A percentile compares a stretch with the other conserved stretches of the same genome.
Conservation (phyloP, 1,140 invertebrate genomes). For the Aethina tumida region DNA sequence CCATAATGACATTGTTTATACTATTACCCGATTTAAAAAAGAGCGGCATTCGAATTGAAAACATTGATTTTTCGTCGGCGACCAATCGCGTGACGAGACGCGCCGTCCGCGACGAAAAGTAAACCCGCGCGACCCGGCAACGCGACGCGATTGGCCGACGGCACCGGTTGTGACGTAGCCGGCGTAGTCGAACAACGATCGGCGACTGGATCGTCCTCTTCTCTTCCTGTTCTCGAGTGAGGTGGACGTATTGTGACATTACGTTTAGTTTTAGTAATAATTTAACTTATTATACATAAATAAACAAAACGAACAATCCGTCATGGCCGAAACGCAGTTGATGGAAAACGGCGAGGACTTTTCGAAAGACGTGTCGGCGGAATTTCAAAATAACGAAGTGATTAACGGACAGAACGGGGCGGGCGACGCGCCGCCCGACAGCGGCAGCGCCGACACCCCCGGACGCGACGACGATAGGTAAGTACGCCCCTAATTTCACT, state of each 20-base stretch:
- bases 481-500: conserved; percentile 18
- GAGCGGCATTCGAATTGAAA: no score
- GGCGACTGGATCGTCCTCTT: conserved; percentile 17
- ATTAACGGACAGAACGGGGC: conserved; percentile 47
- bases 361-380: conserved; percentile 52
- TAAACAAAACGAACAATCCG: conserved; percentile 30
- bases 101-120: no score
- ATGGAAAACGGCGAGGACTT: conserved; percentile 53
- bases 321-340: no score
- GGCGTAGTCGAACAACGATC: no score
- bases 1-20: no score
- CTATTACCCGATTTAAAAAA: no score
- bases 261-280: conserved; percentile 9
- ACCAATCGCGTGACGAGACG: no score
- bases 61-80: no score
- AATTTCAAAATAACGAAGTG: conserved; percentile 33
- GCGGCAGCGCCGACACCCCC: conserved; percentile 52
- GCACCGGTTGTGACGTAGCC: no score
- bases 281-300: conserved; percentile 13
- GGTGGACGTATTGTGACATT: conserved; percentile 16
- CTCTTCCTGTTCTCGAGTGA: conserved; percentile 16
- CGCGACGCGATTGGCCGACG: no score
- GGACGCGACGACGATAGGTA: conserved; percentile 68
- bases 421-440: conserved; percentile 49
- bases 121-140: no score